Conservation (phyloP, 2,888 invertebrate species). For the Lasioglossum marginatum region DNA sequence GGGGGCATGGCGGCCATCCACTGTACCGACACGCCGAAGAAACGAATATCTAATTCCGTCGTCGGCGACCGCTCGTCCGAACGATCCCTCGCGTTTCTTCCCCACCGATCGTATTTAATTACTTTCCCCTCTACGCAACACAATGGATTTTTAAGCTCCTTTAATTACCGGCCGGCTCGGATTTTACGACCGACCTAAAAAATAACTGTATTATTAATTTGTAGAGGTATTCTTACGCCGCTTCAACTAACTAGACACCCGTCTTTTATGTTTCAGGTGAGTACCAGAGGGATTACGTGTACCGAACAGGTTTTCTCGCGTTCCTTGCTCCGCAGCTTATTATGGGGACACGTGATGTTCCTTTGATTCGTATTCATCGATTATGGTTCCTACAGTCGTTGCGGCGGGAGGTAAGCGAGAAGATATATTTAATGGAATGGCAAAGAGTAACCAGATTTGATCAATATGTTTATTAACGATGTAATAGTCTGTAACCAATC, state of each 20-base stretch:
- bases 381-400: background rate
- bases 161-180: constrained; percentile 9
- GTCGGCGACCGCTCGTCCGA: background rate
- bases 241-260: constrained; percentile 21
- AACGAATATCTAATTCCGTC: constrained; percentile 29
- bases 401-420: background rate
- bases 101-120: constrained; percentile 19
- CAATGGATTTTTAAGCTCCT: background rate
- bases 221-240: background rate
- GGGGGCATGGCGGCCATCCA: background rate
- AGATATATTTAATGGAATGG: background rate
- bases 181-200: background rate
- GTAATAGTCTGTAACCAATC: background rate
- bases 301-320: background rate
- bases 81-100: background rate
- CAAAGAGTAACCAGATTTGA: background rate
- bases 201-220: constrained; percentile 17
- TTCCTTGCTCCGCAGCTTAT: background rate
- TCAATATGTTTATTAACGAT: background rate
- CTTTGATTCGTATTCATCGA: background rate
- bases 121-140: background rate
- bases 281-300: constrained; percentile 48
- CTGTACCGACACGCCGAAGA: background rate
- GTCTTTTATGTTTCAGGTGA: constrained; percentile 71
- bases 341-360: background rate